These are phyloP conservation scores for Drosophila silvestris DNA, from an alignment of 2,888 invertebrate species.

Conservation along the genomic window DNA sequence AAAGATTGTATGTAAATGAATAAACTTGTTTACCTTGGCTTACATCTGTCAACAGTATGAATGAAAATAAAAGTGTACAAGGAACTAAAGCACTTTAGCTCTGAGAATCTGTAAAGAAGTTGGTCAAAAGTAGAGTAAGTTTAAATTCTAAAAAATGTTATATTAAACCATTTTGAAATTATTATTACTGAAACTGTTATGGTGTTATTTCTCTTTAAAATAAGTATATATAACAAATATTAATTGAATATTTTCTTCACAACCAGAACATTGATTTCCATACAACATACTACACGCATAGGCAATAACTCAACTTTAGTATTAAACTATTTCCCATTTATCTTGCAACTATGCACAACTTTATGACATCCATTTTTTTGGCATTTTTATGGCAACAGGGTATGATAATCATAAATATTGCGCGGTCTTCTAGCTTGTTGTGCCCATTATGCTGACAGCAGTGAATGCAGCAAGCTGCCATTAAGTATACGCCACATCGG, in stretches of 20 bases:
- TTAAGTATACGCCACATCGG: conserved; percentile 66
- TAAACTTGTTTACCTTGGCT: not conserved
- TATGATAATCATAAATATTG: conserved; percentile 71
- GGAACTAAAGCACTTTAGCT: not conserved
- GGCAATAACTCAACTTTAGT: not conserved
- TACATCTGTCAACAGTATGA: not conserved
- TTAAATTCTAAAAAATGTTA: not conserved
- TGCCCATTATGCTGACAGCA: conserved; percentile 39
- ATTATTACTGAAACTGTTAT: not conserved
- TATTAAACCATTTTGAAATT: not conserved
- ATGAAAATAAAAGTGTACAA: not conserved
- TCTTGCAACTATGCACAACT: not conserved
- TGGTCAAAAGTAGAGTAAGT: not conserved
- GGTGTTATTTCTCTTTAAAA: not conserved
- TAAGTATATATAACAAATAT: not conserved
- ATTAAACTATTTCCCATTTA: not conserved
- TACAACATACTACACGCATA: not conserved
- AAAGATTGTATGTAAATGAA: not conserved
- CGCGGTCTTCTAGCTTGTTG: conserved; percentile 49
- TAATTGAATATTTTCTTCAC: not conserved
- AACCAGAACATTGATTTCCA: not conserved
- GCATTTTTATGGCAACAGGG: conserved; percentile 20
- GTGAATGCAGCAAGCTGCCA: conserved; percentile 47
- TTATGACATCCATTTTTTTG: not conserved
- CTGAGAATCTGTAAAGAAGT: not conserved